Evolutionary conservation across 2,888 invertebrate genomes (phyloP), one percentile per base, ranked within the genome.

Genomic region (Hyposoter dolosus): DNA sequence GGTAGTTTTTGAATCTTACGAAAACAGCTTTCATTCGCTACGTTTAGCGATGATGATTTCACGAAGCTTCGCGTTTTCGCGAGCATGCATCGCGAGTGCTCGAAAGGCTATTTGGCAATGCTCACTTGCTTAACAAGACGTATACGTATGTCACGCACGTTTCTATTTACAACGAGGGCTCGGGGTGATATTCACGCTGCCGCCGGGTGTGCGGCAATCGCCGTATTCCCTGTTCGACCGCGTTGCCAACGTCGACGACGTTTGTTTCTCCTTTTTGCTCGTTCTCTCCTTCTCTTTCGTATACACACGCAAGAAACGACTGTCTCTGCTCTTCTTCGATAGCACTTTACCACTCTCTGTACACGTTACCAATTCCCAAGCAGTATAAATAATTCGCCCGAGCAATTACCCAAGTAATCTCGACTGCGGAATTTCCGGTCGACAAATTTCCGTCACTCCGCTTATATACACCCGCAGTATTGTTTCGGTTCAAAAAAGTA

Each of bases 61-160:
- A 53, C 23, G 28, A 63, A 17, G 45, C 47, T 40, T 60, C 17
- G n/a, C 19, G n/a, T 53, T 81, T 74, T 68, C 66, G 17, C 17
- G 65, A 60, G 65, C 40, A 75, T 76, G 75, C 75, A 76, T 72
- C 56, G 68, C 45, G 35, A 35, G 68, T 19, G 43, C 76, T 82
- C 77, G 53, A 50, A 66, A 76, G 19, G 69, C 74, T 75, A 75
- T 84, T 84, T 80, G 79, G 75, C 75, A 84, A 84, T 84, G 75
- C 50, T 32, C 75, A 79, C 76, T 82, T 82, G 76, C 82, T 76
- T 71, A 84, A 84, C 75, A 45, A 84, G 79, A 75, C 69, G 63
- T 80, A 45, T 75, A 43, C 75, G 79, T 75, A 80, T 75, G 83
- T 84, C 83, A 84, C 79, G 83, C 83, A 80, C 79, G 75, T 79